Conservation (phyloP, 2,888 invertebrate genomes). For the Pocota personata region DNA sequence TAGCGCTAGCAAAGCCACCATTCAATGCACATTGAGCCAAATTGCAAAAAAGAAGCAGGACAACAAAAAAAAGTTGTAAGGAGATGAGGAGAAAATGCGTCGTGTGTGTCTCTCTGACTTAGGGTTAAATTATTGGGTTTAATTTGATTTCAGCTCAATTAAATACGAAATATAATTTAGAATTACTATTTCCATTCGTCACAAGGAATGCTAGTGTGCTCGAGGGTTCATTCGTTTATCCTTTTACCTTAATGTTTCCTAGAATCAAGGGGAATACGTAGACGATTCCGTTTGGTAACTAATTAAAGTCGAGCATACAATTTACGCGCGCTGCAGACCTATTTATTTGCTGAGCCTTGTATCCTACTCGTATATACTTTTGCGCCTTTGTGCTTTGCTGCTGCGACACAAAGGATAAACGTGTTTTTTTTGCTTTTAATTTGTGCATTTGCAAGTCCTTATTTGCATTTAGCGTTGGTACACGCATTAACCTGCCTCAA, state of each 20-base stretch:
- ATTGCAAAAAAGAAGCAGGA: conserved; percentile 36
- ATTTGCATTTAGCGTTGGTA: conserved; percentile 21
- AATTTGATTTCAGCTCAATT: conserved; percentile 83
- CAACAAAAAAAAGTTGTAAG: neutral
- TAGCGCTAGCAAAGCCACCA: conserved; percentile 25
- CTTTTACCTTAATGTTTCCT: conserved; percentile 36
- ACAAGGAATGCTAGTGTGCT: neutral
- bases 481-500: conserved; percentile 63
- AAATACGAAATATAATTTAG: conserved; percentile 82
- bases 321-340: conserved; percentile 58
- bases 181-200: conserved; percentile 78
- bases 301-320: conserved; percentile 55
- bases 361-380: conserved; percentile 19
- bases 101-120: conserved; percentile 32
- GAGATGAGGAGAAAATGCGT: conserved; percentile 28
- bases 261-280: conserved; percentile 35
- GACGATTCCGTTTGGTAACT: conserved; percentile 49
- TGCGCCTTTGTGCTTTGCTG: conserved; percentile 33
- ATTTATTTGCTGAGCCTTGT: conserved; percentile 53
- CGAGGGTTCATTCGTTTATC: conserved; percentile 30
- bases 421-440: conserved; percentile 36
- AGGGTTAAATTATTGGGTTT: conserved; percentile 82
- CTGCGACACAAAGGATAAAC: conserved; percentile 55
- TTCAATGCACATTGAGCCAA: conserved; percentile 45
- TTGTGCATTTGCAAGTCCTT: conserved; percentile 67